Conservation (phyloP, 2,888 invertebrate genomes). For the Litoditis marina region DNA sequence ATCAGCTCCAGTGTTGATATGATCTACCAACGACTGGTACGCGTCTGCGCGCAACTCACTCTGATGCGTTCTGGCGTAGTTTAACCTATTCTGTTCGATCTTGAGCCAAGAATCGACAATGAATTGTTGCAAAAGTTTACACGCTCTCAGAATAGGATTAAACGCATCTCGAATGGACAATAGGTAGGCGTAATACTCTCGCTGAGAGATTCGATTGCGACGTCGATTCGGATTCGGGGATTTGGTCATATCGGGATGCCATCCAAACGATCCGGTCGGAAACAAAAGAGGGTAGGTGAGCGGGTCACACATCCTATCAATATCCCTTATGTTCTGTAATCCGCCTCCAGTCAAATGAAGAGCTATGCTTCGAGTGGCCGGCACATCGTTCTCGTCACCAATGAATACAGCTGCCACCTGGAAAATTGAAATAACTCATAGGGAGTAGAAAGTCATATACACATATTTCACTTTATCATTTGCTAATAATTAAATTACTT, state of each 20-base stretch:
- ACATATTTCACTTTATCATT: too few relatives aligned
- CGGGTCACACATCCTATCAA: too few relatives aligned
- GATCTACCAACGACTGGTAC: too few relatives aligned
- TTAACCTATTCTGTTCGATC: constrained; percentile 61
- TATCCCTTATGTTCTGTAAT: too few relatives aligned
- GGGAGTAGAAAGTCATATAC: too few relatives aligned
- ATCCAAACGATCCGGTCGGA: constrained; percentile 42
- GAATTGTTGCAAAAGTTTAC: constrained; percentile 59
- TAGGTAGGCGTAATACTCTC: constrained; percentile 40
- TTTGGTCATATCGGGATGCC: constrained; percentile 19
- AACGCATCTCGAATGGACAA: constrained; percentile 37
- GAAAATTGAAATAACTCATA: too few relatives aligned
- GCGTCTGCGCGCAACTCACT: constrained; percentile 45
- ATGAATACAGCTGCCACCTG: too few relatives aligned
- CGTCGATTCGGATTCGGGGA: background rate
- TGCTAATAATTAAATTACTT: too few relatives aligned
- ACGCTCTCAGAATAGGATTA: constrained; percentile 46
- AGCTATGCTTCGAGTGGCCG: too few relatives aligned
- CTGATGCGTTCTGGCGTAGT: constrained; percentile 59
- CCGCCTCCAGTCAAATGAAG: too few relatives aligned
- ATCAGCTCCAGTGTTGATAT: too few relatives aligned
- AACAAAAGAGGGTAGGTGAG: constrained; percentile 63
- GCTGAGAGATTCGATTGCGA: constrained; percentile 36
- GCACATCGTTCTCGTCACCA: too few relatives aligned
- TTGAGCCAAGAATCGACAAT: constrained; percentile 62